Base-by-base conservation (phyloP, 1,140 invertebrate genomes). In the Drosophila repletoides region DNA sequence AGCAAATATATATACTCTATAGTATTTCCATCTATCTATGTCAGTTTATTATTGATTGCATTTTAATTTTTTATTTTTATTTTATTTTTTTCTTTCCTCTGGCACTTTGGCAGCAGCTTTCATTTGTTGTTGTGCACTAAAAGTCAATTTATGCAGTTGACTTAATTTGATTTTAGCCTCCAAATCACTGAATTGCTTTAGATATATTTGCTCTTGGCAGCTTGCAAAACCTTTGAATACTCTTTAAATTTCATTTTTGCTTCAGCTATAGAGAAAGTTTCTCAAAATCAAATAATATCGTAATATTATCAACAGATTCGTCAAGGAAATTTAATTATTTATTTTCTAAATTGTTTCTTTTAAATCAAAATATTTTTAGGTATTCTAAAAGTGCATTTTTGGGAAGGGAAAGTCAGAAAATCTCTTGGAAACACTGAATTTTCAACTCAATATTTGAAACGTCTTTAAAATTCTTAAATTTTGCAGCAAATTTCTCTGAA, bases 101-200 rank as follows among this genome's bases (percentile, higher is more conserved):
- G 15, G 26, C 45, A 36, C 19, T 28, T 53, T 40, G 7, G 2
- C 21, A 21, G 15, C 10, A 9, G 3, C n/a, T 36, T 40, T 41
- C 31, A 45, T 9, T 56, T 52, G n/a, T 56, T 36, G 17, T 45
- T 51, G 63, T 84, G 69, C 69, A 66, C 69, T 70, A 74, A 81
- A 84, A 83, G 73, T 79, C 79, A 77, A 71, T 84, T 84, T 77
- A 84, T 83, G 71, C 77, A 83, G 73, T 83, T 77, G 79, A 83
- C 74, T 83, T 83, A 77, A 83, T 83, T 83, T 70, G 74, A 77
- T 84, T 83, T 70, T 75, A 53, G 61, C 51, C 46, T 64, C 36
- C 33, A 83, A 80, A 75, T 72, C 72, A 64, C 40, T 26, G 40
- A 49, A 81, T 72, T 38, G 40, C 15, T 34, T 12, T 76, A 72